phyloP scores from a whole-genome alignment of 2,888 invertebrate genomes.

The Idaea biselata region DNA sequence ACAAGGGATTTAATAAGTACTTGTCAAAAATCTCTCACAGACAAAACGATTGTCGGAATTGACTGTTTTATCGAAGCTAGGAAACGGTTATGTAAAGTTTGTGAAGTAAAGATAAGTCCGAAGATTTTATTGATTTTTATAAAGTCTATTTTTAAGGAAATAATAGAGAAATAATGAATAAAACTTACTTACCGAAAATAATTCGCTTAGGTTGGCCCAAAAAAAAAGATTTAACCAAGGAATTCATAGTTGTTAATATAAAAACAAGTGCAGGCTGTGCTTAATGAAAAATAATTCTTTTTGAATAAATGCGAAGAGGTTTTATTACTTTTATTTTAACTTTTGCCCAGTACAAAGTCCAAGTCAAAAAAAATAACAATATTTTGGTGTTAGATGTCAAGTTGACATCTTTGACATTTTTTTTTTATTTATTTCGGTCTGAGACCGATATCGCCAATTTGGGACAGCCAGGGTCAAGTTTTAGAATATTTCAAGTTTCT shows the following conservation, averaged over 20 bases:
- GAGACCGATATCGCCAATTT: too few relatives aligned
- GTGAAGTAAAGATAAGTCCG: too few relatives aligned
- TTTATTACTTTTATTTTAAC: background rate
- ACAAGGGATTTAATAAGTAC: too few relatives aligned
- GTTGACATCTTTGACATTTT: too few relatives aligned
- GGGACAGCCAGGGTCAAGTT: too few relatives aligned
- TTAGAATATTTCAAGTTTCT: too few relatives aligned
- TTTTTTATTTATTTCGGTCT: too few relatives aligned
- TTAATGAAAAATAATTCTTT: background rate
- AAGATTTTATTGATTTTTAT: too few relatives aligned
- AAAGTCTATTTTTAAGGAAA: background rate
- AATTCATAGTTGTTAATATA: background rate
- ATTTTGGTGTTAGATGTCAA: background rate
- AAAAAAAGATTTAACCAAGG: background rate
- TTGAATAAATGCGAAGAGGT: background rate
- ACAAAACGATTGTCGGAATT: too few relatives aligned
- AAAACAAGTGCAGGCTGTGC: background rate
- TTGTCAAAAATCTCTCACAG: too few relatives aligned
- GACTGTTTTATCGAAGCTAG: too few relatives aligned
- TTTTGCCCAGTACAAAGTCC: background rate
- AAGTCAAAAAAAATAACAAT: background rate
- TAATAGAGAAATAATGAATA: background rate
- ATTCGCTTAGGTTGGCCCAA: background rate
- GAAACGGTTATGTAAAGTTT: too few relatives aligned
- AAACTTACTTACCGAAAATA: background rate